A percentile compares a stretch with the other conserved stretches of the same genome.
These are phyloP conservation scores for Forbesichthys papilliferus DNA, from an alignment of 2,113 vertebrate genomes.

Conservation along the genomic window DNA sequence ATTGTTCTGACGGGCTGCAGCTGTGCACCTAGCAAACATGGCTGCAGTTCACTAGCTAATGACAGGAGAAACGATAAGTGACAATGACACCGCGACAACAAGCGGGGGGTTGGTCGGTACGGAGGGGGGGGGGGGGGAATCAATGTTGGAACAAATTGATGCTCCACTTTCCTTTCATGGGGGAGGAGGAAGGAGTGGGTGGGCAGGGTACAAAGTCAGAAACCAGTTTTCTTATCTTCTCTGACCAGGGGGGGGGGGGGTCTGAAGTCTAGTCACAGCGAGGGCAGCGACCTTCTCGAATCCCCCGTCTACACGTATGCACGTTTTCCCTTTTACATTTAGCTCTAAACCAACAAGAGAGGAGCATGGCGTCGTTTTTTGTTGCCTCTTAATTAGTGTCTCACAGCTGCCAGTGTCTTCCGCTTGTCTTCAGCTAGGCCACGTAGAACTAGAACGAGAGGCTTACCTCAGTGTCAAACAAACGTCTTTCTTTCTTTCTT, in stretches of 20 bases:
- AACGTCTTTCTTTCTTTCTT: not conserved
- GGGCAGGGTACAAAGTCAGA: not conserved
- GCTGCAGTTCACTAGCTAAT: constrained; percentile 58
- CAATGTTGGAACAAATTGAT: not conserved
- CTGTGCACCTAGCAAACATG: constrained; percentile 65
- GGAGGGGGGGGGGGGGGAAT: constrained; percentile 1
- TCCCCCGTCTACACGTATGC: constrained; percentile 13
- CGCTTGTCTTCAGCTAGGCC: constrained; percentile 14
- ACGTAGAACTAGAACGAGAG: not conserved
- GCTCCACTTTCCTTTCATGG: too few species aligned
- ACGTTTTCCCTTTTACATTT: constrained; percentile 13
- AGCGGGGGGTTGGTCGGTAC: not conserved
- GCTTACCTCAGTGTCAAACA: constrained; percentile 6
- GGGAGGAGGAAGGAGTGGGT: too few species aligned
- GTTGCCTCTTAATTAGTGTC: constrained; percentile 33
- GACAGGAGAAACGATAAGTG: constrained; percentile 44
- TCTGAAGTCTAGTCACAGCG: constrained; percentile 40
- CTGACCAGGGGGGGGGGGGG: constrained; percentile 1
- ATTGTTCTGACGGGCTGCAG: constrained; percentile 70
- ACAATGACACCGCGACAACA: constrained; percentile 59
- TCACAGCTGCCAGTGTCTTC: constrained; percentile 5
- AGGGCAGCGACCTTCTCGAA: constrained; percentile 38
- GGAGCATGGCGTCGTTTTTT: constrained; percentile 2
- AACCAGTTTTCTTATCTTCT: constrained; percentile 19
- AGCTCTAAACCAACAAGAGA: not conserved